A percentile compares a stretch with the other conserved stretches of the same genome.
phyloP scores from a whole-genome alignment of 2,888 invertebrate genomes.

The Volucella inflata region DNA sequence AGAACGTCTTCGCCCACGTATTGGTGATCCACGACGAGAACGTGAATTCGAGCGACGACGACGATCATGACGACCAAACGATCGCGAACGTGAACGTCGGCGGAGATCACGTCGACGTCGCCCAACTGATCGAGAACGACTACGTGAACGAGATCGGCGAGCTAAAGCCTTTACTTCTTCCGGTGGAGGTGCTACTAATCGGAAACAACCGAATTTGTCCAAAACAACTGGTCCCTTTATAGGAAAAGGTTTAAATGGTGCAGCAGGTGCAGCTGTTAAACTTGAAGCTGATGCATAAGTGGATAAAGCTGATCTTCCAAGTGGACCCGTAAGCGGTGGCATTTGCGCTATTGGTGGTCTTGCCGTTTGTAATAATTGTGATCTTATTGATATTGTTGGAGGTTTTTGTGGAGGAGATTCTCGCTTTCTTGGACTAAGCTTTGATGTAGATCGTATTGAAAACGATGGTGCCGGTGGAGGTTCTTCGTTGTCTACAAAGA shows the following conservation, averaged over 20 bases:
- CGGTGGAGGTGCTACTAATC: conserved; percentile 86
- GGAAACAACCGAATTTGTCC: conserved; percentile 90
- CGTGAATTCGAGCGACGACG: conserved; percentile 83
- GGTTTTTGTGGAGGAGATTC: conserved; percentile 78
- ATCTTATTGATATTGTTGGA: conserved; percentile 62
- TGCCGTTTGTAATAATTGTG: conserved; percentile 7
- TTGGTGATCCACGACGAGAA: conserved; percentile 57
- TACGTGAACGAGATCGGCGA: conserved; percentile 61
- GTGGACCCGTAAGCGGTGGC: not conserved
- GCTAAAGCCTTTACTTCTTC: conserved; percentile 47
- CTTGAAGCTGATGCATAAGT: conserved; percentile 35
- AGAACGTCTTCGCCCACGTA: conserved; percentile 61
- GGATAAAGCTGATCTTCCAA: not conserved
- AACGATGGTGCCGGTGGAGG: conserved; percentile 74
- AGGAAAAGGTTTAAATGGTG: conserved; percentile 78
- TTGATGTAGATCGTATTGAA: conserved; percentile 13
- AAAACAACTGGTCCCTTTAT: conserved; percentile 86
- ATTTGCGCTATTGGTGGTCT: conserved; percentile 3
- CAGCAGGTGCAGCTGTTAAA: conserved; percentile 31
- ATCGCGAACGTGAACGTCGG: conserved; percentile 72
- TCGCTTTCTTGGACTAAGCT: conserved; percentile 31
- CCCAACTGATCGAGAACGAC: conserved; percentile 75
- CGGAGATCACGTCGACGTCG: conserved; percentile 75
- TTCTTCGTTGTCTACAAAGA: conserved; percentile 56
- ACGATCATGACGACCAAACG: conserved; percentile 77